phyloP scores from a whole-genome alignment of 2,113 vertebrate genomes.

The Ptyas mucosa region DNA sequence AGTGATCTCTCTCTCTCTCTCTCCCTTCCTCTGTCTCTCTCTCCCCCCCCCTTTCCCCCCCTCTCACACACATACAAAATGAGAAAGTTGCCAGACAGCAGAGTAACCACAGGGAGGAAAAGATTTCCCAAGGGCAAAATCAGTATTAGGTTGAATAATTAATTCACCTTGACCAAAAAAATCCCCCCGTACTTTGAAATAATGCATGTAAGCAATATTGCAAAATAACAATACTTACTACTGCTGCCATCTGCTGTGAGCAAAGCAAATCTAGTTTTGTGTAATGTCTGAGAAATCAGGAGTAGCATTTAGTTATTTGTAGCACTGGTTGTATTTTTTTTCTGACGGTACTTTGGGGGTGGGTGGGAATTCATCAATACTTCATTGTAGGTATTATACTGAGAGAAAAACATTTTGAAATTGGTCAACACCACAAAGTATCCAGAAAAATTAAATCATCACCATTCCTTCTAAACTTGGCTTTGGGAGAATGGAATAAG shows the following conservation, averaged over 20 bases:
- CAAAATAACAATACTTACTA: neutral
- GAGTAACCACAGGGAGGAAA: neutral
- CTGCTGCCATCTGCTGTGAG: slow-evolving; percentile 32
- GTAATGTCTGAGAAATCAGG: neutral
- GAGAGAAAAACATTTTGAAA: neutral
- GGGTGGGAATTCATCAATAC: neutral
- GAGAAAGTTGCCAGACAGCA: neutral
- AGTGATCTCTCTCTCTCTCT: neutral
- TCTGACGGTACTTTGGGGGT: too few species aligned
- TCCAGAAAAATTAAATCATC: neutral
- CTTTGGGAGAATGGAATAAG: neutral
- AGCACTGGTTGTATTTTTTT: neutral
- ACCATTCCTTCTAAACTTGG: neutral
- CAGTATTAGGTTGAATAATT: neutral
- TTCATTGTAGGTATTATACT: neutral
- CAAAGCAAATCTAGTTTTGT: neutral
- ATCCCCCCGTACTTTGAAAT: neutral
- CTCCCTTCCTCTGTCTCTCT: too few species aligned
- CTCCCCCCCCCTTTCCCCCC: too few species aligned
- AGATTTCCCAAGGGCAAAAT: neutral
- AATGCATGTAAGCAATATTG: neutral
- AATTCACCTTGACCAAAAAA: neutral
- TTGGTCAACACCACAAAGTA: neutral
- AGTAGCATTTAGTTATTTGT: neutral
- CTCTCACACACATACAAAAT: too few species aligned